Percentiles rank a stretch among this genome's conserved stretches.
Evolutionary conservation across 2,113 vertebrate species (phyloP).

Genomic region (Potamarius usumacintae): DNA sequence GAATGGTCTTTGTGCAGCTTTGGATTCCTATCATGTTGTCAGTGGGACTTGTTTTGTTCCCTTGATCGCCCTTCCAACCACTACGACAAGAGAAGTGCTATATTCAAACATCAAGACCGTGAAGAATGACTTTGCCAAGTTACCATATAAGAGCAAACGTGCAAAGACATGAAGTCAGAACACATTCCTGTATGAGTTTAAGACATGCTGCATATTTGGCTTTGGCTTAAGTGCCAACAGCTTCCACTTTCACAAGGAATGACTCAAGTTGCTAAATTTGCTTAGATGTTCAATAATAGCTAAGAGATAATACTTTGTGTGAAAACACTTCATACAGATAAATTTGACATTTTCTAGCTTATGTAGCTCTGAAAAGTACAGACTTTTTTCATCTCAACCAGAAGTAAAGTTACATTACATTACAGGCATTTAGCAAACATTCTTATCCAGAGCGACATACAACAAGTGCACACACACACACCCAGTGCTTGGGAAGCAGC

Average conservation of each 20-base stretch:
- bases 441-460: too few species aligned
- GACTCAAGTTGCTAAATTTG: slow-evolving; percentile 11
- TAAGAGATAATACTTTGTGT: neutral
- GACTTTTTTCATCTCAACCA: neutral
- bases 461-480: too few species aligned
- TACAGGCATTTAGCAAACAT: too few species aligned
- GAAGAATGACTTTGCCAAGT: neutral
- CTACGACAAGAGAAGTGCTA: neutral
- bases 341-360: neutral
- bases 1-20: neutral
- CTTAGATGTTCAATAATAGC: neutral
- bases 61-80: neutral
- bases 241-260: neutral
- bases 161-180: neutral
- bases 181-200: neutral
- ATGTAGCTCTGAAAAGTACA: neutral
- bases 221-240: neutral
- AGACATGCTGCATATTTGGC: neutral
- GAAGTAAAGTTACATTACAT: neutral
- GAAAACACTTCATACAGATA: neutral
- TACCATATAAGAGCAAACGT: neutral
- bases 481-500: too few species aligned
- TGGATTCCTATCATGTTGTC: neutral
- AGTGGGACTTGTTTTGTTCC: neutral
- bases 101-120: neutral